Evolutionary conservation across 2,888 invertebrate genomes (phyloP), one percentile per base, ranked within the genome.

Genomic region (Drosophila histrio): DNA sequence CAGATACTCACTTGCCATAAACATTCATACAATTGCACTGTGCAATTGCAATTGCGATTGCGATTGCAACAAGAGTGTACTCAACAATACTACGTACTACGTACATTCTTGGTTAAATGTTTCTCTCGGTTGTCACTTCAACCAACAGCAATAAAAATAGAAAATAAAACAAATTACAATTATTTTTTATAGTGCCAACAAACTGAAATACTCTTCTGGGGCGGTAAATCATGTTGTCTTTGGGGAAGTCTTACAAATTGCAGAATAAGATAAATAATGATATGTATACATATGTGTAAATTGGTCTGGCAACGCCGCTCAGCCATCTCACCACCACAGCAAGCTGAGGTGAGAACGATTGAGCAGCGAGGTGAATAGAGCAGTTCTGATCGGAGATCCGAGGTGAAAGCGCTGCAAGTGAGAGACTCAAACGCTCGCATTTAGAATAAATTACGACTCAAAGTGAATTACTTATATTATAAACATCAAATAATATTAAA

Each of bases 51-150:
- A 21, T 21, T 53, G 17, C 47, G 43, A 49, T 13, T 17, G 52
- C 47, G 62, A 21, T 21, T 53, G 47, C 61, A 69, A 39, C 44
- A 26, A 2, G 24, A 61, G 53, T 46, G 57, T 53, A 44, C 68
- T 39, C 32, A 7, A 58, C 44, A 17, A 28, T 44, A 7, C 44
- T 50, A 54, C 50, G 36, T 56, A 41, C 30, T 46, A 15, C 41
- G 32, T 50, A 54, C 50, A 39, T 56, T 46, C 30, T 46, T 19
- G 46, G 32, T 44, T 47, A 50, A 76, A 60, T 69, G 73, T 50
- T 38, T 44, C 46, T 19, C 38, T 21, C 8, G 44, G 46, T 41
- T 72, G 64, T 50, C 68, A 41, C 49, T 54, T 58, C 30, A 32
- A 39, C 30, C 41, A 30, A 22, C 47, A 43, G 47, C 57, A 39